Percentiles rank a stretch among this genome's conserved stretches.
Evolutionary conservation across 2,797 vertebrate species (phyloP).

Genomic region (Liparis tanakae): DNA sequence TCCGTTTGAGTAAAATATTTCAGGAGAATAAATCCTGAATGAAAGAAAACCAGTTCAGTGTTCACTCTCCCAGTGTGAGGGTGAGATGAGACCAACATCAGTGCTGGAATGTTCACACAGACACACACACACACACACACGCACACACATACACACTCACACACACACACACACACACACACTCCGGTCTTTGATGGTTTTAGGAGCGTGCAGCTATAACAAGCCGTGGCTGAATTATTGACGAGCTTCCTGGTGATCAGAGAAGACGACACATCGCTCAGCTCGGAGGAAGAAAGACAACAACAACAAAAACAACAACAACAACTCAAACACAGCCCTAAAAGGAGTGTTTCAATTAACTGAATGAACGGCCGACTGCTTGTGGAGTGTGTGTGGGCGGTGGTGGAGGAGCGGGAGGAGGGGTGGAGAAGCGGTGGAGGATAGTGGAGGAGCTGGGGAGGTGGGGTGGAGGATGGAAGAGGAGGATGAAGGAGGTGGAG

Average conservation of each 20-base stretch:
- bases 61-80: no score
- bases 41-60: no score
- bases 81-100: no score
- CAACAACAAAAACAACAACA: background rate
- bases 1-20: no score
- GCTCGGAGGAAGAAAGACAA: conserved; percentile 24
- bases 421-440: no score
- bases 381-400: conserved; percentile 36
- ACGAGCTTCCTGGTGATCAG: conserved; percentile 67
- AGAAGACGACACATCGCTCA: conserved; percentile 66
- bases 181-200: conserved; percentile 59
- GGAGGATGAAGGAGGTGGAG: no score
- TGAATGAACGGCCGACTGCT: conserved; percentile 50
- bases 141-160: conserved; percentile 18
- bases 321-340: background rate
- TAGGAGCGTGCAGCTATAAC: conserved; percentile 59
- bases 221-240: conserved; percentile 80
- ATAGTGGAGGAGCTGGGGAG: no score
- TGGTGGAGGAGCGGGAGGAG: conserved; percentile 13
- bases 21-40: no score
- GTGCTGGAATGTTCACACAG: no score
- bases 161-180: conserved; percentile 26
- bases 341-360: conserved; percentile 43
- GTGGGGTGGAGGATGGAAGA: no score
- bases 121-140: conserved; percentile 10